phyloP scores from a whole-genome alignment of 2,113 vertebrate species.

The Casuarius casuarius region DNA sequence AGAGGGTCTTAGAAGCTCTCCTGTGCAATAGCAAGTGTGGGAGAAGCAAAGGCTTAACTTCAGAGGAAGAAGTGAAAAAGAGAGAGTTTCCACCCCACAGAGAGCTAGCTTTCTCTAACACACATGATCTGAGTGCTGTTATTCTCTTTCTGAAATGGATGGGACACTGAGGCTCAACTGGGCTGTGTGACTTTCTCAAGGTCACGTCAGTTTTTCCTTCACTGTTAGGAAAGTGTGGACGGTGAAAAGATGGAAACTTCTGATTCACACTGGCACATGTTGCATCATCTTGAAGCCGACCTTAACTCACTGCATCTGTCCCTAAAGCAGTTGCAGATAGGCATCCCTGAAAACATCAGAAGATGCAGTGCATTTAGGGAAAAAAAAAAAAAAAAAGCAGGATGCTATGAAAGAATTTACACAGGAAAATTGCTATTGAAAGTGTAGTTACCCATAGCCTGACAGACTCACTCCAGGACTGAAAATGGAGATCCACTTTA shows the following conservation, averaged over 20 bases:
- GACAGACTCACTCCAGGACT: not conserved
- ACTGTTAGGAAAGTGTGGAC: not conserved
- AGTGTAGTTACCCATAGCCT: not conserved
- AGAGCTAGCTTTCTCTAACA: not conserved
- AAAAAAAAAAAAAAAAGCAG: not conserved
- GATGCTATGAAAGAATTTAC: not conserved
- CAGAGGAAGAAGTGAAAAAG: not conserved
- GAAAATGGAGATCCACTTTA: not conserved
- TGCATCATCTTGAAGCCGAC: not conserved
- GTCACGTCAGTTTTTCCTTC: not conserved
- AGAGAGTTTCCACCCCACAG: fast-evolving
- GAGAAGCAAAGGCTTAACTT: not conserved
- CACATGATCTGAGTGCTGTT: not conserved
- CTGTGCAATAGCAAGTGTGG: not conserved
- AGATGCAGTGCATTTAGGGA: not conserved
- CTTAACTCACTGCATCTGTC: not conserved
- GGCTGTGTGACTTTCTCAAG: not conserved
- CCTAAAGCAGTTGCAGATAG: not conserved
- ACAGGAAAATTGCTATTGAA: not conserved
- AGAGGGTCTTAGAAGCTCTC: not conserved
- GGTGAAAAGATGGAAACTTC: not conserved
- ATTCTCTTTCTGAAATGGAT: not conserved
- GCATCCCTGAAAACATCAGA: not conserved
- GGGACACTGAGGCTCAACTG: not conserved
- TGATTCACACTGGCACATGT: not conserved